Evolutionary conservation across 2,113 vertebrate genomes (phyloP).

Genomic region (Heterocephalus glaber): DNA sequence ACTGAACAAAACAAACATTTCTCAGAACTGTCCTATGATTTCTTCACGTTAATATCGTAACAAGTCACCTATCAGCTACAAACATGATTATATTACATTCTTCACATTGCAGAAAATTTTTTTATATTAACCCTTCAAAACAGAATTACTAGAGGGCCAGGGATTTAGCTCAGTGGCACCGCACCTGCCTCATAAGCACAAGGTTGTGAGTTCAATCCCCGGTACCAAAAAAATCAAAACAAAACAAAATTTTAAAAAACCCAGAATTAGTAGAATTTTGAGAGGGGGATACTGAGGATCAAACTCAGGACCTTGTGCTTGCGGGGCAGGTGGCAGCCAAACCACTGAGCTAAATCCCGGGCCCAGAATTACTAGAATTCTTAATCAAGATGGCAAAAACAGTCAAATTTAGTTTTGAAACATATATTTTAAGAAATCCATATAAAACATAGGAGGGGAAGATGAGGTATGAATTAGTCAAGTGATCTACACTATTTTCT

Average conservation of each 20-base stretch:
- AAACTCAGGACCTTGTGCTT: too few species aligned
- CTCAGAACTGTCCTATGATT: neutral
- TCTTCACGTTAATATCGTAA: neutral
- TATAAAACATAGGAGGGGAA: neutral
- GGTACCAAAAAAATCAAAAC: too few species aligned
- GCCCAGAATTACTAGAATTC: neutral
- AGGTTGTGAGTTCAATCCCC: too few species aligned
- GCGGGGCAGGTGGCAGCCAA: too few species aligned
- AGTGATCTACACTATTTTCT: constrained; percentile 5
- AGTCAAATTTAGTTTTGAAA: constrained; percentile 19
- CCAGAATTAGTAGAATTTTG: too few species aligned
- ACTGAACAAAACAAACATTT: neutral
- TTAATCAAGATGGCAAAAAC: neutral
- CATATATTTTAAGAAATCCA: neutral
- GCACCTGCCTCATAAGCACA: too few species aligned
- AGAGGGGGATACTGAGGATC: too few species aligned
- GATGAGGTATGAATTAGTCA: neutral
- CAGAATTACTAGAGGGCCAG: neutral
- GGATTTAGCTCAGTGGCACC: too few species aligned
- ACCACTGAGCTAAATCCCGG: too few species aligned
- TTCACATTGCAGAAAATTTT: neutral
- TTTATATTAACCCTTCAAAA: neutral
- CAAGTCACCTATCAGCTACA: neutral
- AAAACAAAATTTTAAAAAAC: too few species aligned
- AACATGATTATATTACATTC: neutral